Evolutionary conservation across 35 echinoderm and acorn worm genomes (phyloP).

Genomic region (Stichopus chloronotus): DNA sequence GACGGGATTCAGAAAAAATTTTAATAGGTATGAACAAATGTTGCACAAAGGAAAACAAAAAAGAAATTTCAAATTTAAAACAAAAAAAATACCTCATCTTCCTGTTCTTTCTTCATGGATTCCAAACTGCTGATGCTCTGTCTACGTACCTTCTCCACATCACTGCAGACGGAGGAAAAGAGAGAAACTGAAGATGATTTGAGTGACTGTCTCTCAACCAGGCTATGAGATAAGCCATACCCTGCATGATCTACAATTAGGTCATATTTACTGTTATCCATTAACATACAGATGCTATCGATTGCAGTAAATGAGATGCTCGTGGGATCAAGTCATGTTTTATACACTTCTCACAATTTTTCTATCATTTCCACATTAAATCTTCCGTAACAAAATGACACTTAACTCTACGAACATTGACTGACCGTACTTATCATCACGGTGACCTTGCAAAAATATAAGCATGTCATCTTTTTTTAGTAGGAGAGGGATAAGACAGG

Average conservation of each 20-base stretch:
- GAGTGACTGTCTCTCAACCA: background rate
- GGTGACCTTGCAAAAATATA: too few relatives aligned
- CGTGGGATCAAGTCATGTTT: background rate
- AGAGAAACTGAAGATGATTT: conserved; percentile 8
- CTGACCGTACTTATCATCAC: too few relatives aligned
- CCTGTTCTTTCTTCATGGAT: conserved; percentile 68
- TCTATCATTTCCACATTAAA: too few relatives aligned
- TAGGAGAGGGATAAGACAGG: too few relatives aligned
- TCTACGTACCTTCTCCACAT: conserved; percentile 59
- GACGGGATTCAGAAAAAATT: too few relatives aligned
- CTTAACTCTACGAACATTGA: too few relatives aligned
- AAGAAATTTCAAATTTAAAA: background rate
- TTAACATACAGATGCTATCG: background rate
- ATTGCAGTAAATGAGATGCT: background rate
- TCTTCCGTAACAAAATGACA: too few relatives aligned
- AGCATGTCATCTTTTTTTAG: too few relatives aligned
- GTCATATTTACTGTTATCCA: background rate
- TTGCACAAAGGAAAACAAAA: too few relatives aligned
- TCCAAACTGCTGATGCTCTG: conserved; percentile 62
- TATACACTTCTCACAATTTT: background rate
- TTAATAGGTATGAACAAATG: too few relatives aligned
- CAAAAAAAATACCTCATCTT: conserved; percentile 70
- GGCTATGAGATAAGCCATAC: background rate
- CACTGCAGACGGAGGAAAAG: conserved; percentile 53
- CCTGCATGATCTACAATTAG: background rate